Conservation (phyloP, 2,113 vertebrate genomes). For the human (Homo sapiens) region DNA sequence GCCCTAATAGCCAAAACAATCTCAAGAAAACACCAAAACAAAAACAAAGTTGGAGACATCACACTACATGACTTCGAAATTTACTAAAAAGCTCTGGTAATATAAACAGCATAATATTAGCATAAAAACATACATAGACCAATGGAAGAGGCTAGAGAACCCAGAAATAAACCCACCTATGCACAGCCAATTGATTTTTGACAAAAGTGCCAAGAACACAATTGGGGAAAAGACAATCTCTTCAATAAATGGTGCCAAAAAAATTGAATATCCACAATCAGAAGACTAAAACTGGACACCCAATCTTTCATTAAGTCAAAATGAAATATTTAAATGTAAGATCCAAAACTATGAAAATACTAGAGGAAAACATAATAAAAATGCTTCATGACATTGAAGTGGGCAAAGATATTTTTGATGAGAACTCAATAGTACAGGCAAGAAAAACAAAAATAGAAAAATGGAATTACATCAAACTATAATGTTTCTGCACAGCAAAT, state of each 20-base stretch:
- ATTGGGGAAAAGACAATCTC: neutral
- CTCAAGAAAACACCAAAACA: neutral
- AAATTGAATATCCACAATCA: neutral
- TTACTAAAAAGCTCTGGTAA: neutral
- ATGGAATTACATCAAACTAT: neutral
- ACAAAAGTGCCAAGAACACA: neutral
- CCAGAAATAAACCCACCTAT: neutral
- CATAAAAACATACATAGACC: neutral
- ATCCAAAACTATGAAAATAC: neutral
- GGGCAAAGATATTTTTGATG: neutral
- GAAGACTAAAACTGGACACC: neutral
- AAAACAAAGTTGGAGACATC: neutral
- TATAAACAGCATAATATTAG: neutral
- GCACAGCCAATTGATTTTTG: neutral
- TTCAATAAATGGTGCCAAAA: neutral
- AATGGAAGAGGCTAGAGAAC: neutral
- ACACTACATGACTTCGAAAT: neutral
- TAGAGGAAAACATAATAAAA: neutral
- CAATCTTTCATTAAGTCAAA: neutral
- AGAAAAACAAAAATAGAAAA: neutral
- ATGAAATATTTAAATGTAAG: neutral
- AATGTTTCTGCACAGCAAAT: neutral
- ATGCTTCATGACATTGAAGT: neutral
- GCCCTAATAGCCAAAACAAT: neutral
- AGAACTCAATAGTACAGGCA: neutral